A percentile compares a stretch with the other conserved stretches of the same genome.
Conservation (phyloP, 2,113 vertebrate species). For the Mirza zaza region DNA sequence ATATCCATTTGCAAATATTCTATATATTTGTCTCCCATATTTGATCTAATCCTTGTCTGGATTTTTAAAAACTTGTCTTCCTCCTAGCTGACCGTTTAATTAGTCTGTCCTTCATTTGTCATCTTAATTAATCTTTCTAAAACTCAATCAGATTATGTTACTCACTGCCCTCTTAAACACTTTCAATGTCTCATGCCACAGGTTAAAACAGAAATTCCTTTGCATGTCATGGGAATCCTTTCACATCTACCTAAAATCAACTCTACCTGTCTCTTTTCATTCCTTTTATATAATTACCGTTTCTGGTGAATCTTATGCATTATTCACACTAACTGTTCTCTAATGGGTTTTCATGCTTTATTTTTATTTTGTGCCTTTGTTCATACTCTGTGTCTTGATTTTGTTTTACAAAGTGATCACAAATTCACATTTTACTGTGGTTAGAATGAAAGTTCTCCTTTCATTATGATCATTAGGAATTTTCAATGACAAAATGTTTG, state of each 20-base stretch:
- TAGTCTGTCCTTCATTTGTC: neutral
- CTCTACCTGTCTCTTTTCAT: neutral
- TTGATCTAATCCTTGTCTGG: neutral
- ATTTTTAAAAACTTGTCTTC: neutral
- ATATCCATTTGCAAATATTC: neutral
- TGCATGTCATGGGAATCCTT: neutral
- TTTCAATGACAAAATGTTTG: neutral
- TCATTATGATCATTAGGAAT: neutral
- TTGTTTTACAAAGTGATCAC: neutral
- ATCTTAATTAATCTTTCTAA: neutral
- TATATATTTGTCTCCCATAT: neutral
- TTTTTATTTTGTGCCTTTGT: conserved; percentile 18
- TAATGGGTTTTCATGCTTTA: neutral
- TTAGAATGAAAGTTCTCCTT: neutral
- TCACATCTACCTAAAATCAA: neutral
- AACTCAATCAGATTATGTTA: neutral
- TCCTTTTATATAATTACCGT: neutral
- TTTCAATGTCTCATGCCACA: neutral
- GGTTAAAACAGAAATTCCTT: neutral
- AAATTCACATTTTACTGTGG: neutral
- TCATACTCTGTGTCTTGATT: neutral
- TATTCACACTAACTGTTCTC: neutral
- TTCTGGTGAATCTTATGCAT: neutral
- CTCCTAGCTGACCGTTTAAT: neutral
- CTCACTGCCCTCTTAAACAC: neutral